These are phyloP conservation scores for Drosophila mayri DNA, from an alignment of 1,140 invertebrate genomes.

Conservation along the genomic window DNA sequence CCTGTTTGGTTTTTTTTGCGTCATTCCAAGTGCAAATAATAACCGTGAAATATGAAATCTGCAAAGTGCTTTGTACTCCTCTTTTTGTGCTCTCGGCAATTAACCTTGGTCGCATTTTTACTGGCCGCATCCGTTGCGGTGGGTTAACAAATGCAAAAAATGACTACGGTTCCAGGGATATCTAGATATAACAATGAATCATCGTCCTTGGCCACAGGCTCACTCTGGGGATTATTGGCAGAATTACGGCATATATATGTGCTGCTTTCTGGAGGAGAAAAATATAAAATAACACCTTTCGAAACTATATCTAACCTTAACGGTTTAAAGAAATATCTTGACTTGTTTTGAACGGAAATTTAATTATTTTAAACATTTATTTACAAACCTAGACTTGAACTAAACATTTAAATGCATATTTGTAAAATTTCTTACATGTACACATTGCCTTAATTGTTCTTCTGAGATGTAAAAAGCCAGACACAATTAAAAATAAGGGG, in stretches of 20 bases:
- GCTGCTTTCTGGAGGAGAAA: neutral
- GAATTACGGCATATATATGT: neutral
- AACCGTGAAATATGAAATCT: constrained; percentile 69
- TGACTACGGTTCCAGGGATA: constrained; percentile 14
- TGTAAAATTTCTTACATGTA: neutral
- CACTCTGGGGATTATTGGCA: constrained; percentile 1
- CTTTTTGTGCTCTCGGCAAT: constrained; percentile 63
- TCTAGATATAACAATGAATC: constrained; percentile 18
- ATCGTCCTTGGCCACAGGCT: constrained; percentile 22
- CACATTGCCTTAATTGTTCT: no score
- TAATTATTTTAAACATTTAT: neutral
- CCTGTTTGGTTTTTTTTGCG: constrained; percentile 52
- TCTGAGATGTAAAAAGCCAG: neutral
- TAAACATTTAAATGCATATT: neutral
- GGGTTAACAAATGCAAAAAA: constrained; percentile 42
- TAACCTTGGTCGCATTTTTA: constrained; percentile 71
- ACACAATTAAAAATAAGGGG: neutral
- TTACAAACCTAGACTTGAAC: neutral
- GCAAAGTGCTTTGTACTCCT: constrained; percentile 24
- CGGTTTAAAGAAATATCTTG: neutral
- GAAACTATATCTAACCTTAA: neutral
- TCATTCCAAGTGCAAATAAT: constrained; percentile 59
- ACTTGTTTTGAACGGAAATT: neutral
- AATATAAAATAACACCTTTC: neutral
- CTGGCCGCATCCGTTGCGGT: constrained; percentile 27